phyloP scores from a whole-genome alignment of 2,797 vertebrate genomes.

The Emys orbicularis region DNA sequence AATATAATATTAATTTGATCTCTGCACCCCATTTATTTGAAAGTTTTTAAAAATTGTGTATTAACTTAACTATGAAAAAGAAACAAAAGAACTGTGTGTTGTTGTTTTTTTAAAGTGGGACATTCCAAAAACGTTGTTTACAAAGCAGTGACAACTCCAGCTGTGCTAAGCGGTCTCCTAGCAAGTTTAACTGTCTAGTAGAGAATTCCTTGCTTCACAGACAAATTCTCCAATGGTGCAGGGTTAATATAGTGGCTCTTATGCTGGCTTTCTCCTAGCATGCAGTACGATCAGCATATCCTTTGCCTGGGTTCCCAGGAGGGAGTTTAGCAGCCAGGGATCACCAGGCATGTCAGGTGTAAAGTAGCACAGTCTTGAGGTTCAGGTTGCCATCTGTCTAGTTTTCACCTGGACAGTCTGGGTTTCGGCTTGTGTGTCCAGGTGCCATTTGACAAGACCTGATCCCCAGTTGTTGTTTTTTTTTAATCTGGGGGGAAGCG shows the following conservation, averaged over 20 bases:
- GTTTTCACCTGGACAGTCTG: too few relatives aligned
- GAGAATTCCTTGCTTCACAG: neutral
- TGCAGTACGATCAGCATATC: neutral
- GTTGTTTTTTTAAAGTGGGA: neutral
- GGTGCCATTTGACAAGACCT: too few relatives aligned
- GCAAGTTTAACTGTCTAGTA: neutral
- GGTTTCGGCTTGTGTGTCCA: too few relatives aligned
- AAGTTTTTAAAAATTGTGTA: neutral
- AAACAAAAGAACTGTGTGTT: neutral
- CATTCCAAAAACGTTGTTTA: neutral
- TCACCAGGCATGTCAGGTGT: too few relatives aligned
- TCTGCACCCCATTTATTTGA: accelerated
- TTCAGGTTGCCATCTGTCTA: too few relatives aligned
- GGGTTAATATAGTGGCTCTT: too few relatives aligned
- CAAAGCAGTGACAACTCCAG: neutral
- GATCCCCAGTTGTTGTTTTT: too few relatives aligned
- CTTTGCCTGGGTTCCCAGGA: neutral
- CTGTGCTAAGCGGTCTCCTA: neutral
- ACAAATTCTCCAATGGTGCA: neutral
- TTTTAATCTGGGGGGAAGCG: too few relatives aligned
- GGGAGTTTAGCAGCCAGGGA: too few relatives aligned
- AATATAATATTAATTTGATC: neutral
- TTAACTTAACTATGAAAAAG: accelerated
- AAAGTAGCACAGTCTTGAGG: neutral
- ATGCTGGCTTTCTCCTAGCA: neutral